Percentiles rank a stretch among this genome's conserved stretches.
phyloP scores from a whole-genome alignment of 2,113 vertebrate genomes.

The Trochalopteron elliotii region DNA sequence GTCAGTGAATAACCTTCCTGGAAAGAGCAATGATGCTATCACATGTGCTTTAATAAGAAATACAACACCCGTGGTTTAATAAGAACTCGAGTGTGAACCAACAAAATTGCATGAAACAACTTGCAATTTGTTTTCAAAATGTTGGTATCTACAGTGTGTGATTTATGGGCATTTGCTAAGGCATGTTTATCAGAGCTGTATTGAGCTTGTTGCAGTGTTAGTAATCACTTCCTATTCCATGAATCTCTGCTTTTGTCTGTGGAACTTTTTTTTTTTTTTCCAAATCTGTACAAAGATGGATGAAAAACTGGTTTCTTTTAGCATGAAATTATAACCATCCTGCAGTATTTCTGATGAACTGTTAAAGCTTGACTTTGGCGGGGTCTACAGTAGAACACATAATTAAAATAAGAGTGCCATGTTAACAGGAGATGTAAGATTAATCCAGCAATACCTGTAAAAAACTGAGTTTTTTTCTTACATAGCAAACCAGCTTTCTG shows the following conservation, averaged over 20 bases:
- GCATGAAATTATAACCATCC: background rate
- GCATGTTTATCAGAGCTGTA: background rate
- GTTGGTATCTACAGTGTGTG: conserved; percentile 26
- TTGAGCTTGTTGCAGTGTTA: conserved; percentile 40
- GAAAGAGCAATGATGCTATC: background rate
- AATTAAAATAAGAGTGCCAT: background rate
- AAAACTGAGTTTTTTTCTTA: background rate
- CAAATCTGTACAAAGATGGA: background rate
- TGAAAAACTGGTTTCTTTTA: background rate
- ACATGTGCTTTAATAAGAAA: background rate
- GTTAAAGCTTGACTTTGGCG: background rate
- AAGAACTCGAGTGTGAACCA: conserved; percentile 40
- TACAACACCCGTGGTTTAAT: background rate
- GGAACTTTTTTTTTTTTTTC: background rate
- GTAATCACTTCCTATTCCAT: conserved; percentile 20
- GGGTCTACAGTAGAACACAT: background rate
- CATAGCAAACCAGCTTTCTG: background rate
- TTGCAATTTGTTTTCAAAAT: conserved; percentile 61
- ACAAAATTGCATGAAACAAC: conserved; percentile 28
- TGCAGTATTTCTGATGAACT: background rate
- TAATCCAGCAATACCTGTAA: background rate
- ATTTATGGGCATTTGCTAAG: conserved; percentile 54
- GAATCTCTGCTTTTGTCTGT: conserved; percentile 30
- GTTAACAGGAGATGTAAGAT: background rate
- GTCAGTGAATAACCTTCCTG: background rate